Conservation (phyloP, 2,888 invertebrate genomes). For the Chrysolina americana region DNA sequence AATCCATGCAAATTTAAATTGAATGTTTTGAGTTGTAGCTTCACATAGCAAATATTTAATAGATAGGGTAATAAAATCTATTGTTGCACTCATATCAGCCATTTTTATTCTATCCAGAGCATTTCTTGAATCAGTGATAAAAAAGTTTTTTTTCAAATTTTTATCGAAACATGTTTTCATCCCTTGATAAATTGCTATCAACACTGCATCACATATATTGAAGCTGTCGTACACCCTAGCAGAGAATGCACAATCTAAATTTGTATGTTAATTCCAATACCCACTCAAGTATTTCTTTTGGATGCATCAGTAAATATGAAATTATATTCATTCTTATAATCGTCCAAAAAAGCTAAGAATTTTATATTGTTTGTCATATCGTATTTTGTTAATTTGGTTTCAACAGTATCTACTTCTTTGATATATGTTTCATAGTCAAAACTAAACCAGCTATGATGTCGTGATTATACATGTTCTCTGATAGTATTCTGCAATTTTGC, state of each 20-base stretch:
- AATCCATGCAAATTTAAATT: too few species aligned
- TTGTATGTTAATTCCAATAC: background rate
- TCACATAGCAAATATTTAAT: too few species aligned
- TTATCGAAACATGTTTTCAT: background rate
- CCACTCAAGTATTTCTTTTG: background rate
- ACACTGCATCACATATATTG: background rate
- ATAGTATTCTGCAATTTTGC: background rate
- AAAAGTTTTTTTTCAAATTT: background rate
- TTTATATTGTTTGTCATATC: background rate
- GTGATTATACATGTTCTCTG: background rate
- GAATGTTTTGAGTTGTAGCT: too few species aligned
- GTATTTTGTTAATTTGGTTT: background rate
- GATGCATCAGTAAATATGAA: background rate
- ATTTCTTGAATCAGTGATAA: background rate
- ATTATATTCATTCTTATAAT: conserved; percentile 7
- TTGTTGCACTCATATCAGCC: too few species aligned
- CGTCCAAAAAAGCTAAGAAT: too few species aligned
- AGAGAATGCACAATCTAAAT: background rate
- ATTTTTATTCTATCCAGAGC: background rate
- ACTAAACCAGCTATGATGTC: conserved; percentile 5
- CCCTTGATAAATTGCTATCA: conserved; percentile 2
- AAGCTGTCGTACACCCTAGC: background rate
- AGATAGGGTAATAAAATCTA: too few species aligned
- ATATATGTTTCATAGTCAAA: conserved; percentile 8
- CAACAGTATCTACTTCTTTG: background rate